A percentile compares a stretch with the other conserved stretches of the same genome.
These are phyloP conservation scores for Bovichtus variegatus DNA, from an alignment of 2,797 vertebrate species.

Conservation along the genomic window DNA sequence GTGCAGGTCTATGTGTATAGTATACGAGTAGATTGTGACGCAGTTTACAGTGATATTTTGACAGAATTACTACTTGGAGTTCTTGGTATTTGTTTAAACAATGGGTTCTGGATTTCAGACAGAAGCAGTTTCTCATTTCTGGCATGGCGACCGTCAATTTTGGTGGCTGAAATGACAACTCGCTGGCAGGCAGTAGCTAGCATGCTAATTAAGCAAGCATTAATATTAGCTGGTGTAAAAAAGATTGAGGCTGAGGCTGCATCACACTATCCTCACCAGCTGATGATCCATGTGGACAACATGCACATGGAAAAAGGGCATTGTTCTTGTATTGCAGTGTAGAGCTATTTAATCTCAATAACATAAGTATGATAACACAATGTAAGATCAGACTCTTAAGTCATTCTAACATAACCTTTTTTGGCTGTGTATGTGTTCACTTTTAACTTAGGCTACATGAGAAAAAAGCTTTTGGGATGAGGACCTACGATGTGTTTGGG, in stretches of 20 bases:
- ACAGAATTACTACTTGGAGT: background rate
- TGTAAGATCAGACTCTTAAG: background rate
- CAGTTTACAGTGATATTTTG: background rate
- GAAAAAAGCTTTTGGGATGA: background rate
- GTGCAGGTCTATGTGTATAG: background rate
- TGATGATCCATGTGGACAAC: background rate
- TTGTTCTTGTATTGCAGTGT: background rate
- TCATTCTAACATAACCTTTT: background rate
- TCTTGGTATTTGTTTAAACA: background rate
- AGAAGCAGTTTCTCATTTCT: background rate
- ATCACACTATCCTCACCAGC: background rate
- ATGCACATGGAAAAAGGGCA: background rate
- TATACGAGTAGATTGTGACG: background rate
- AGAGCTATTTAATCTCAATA: background rate
- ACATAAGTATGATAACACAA: background rate
- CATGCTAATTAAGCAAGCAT: background rate
- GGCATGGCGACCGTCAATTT: background rate
- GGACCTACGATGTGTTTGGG: background rate
- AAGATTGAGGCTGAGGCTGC: background rate
- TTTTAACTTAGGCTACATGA: background rate
- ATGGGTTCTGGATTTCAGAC: background rate
- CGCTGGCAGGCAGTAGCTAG: background rate
- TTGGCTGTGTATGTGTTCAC: background rate
- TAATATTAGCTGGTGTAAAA: background rate
- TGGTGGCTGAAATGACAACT: background rate